A percentile compares a stretch with the other conserved stretches of the same genome.
Conservation (phyloP, 2,888 invertebrate genomes). For the Melinopterus prodromus region DNA sequence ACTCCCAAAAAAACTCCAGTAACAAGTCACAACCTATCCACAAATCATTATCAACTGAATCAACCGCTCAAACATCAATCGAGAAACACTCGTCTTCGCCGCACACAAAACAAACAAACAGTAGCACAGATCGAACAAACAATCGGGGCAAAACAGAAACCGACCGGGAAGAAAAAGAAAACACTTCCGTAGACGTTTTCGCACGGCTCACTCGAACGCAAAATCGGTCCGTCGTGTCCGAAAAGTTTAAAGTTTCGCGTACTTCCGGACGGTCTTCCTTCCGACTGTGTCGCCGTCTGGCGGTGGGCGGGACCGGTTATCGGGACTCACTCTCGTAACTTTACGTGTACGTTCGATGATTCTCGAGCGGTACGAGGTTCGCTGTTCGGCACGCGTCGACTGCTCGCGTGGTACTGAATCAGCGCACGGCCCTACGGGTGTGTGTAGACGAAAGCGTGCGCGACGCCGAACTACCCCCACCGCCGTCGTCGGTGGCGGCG, state of each 20-base stretch:
- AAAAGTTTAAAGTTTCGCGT: conserved; percentile 41
- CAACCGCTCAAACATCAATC: neutral
- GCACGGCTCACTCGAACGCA: neutral
- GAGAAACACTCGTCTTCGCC: neutral
- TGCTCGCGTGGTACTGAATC: conserved; percentile 54
- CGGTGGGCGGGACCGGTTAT: neutral
- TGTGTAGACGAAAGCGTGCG: conserved; percentile 49
- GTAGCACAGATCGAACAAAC: neutral
- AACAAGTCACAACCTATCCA: neutral
- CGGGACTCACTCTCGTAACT: neutral
- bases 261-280: conserved; percentile 9
- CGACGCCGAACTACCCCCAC: conserved; percentile 50
- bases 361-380: neutral
- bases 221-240: conserved; percentile 48
- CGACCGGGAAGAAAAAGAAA: neutral
- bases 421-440: conserved; percentile 46
- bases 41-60: neutral
- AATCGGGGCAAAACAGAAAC: neutral
- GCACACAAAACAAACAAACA: neutral
- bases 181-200: neutral
- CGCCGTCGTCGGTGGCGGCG: conserved; percentile 31
- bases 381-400: conserved; percentile 34
- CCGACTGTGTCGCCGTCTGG: neutral
- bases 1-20: neutral
- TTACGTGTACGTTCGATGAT: neutral